Evolutionary conservation across 1,140 invertebrate genomes (phyloP), one percentile per base, ranked within the genome.

Genomic region (Stegodyphus dumicola): DNA sequence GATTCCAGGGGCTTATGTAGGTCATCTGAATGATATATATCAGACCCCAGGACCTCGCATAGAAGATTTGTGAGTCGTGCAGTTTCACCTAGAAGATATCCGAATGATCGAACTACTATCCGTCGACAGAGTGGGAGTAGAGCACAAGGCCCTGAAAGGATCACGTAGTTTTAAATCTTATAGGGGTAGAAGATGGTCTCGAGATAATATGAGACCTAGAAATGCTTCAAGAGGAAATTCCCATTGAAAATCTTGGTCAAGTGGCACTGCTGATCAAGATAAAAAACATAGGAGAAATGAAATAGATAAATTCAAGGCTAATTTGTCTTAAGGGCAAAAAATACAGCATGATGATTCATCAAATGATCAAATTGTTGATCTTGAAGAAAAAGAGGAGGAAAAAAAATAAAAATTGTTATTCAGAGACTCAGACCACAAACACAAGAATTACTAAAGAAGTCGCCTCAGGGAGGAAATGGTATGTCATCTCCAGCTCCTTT

Each of bases 261-360:
- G 33, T 60, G 9, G 15, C 75, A 71, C 74, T 18, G 7, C 10
- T 80, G 64, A 88, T 65, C 69, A 91, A 89, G 85, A 89, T 76
- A 87, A 87, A 87, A 89, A 91, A 66, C 91, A 91, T 71, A 89
- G 92, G 77, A 67, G 88, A 49, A 90, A 92, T 86, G 90, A 91
- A 81, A 91, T 89, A 86, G 94, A 95, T 89, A 94, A 94, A 88
- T 95, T 93, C 88, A 94, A 96, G 91, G 95, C 94, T 88, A 96
- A 95, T 69, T 90, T 96, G 15, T 96, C 95, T 78, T 96, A 97
- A 90, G 95, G 95, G 15, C 91, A 95, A 75, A 85, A 87, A 52
- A 48, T 88, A 7, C 79, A 87, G 10, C 93, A 94, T 84, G 90
- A 92, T 33, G 92, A 94, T 10, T 87, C 86, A 0, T 87, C 86